phyloP scores from a whole-genome alignment of 1,140 invertebrate species.

The Nasonia longicornis region DNA sequence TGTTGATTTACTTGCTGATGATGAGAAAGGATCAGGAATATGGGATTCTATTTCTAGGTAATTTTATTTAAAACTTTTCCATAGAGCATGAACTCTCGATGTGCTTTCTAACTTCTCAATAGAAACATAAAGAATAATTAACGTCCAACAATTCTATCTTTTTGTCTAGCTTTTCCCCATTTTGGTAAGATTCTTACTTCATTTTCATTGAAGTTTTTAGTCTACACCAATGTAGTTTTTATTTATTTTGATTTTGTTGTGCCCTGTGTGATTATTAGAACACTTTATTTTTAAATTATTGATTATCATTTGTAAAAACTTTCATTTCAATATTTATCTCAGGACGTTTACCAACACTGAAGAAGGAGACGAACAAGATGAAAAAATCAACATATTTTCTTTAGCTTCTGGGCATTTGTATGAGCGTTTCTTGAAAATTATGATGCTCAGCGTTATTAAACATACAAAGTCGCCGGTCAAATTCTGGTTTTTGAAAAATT shows the following conservation, averaged over 20 bases:
- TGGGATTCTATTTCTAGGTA: slow-evolving; percentile 96
- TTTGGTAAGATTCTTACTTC: slow-evolving; percentile 63
- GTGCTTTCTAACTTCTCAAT: slow-evolving; percentile 5
- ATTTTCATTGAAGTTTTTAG: slow-evolving; percentile 25
- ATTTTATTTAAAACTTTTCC: slow-evolving; percentile 29
- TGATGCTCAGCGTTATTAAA: slow-evolving; percentile 98
- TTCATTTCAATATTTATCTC: slow-evolving; percentile 7
- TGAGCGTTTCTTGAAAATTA: slow-evolving; percentile 96
- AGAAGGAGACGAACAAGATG: slow-evolving; percentile 78
- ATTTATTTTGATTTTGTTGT: slow-evolving; percentile 19
- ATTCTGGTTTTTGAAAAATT: slow-evolving; percentile 99
- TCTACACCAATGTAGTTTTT: slow-evolving; percentile 52
- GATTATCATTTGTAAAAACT: neutral
- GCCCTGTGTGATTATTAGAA: neutral
- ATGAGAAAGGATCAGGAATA: slow-evolving; percentile 80
- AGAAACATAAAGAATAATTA: slow-evolving; percentile 46
- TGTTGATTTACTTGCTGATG: slow-evolving; percentile 87
- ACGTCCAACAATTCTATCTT: slow-evolving; percentile 58
- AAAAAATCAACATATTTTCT: slow-evolving; percentile 98
- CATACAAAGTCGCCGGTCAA: slow-evolving; percentile 98
- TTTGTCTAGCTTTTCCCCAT: slow-evolving; percentile 66
- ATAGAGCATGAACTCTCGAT: slow-evolving; percentile 10
- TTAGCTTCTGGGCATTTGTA: slow-evolving; percentile 99
- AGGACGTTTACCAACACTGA: slow-evolving; percentile 79
- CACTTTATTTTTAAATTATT: neutral